These are phyloP conservation scores for Eremobia ochroleuca DNA, from an alignment of 2,888 invertebrate genomes.

Conservation along the genomic window DNA sequence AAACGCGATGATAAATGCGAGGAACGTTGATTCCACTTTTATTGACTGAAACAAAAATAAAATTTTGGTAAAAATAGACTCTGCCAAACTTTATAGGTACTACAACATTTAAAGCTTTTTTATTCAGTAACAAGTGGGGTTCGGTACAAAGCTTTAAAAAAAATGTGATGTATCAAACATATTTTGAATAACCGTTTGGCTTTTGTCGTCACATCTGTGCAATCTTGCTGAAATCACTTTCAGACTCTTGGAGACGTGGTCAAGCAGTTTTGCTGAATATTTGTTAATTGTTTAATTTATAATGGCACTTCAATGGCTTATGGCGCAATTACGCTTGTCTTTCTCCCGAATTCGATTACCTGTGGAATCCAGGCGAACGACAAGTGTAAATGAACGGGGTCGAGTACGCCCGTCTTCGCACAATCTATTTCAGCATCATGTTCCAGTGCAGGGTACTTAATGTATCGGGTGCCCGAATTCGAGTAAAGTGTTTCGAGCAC, in stretches of 20 bases:
- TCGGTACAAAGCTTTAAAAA: background rate
- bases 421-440: too few relatives aligned
- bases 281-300: background rate
- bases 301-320: background rate
- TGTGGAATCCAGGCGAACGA: too few relatives aligned
- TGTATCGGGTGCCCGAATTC: too few relatives aligned
- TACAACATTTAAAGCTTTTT: background rate
- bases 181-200: background rate
- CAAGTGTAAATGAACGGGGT: too few relatives aligned
- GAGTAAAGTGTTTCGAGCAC: too few relatives aligned
- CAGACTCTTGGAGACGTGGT: background rate
- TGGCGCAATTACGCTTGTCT: too few relatives aligned
- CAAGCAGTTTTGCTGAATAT: background rate
- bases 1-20: slow-evolving; percentile 92
- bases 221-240: background rate
- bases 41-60: slow-evolving; percentile 90
- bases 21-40: slow-evolving; percentile 93
- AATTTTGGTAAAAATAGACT: slow-evolving; percentile 13
- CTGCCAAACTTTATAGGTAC: background rate
- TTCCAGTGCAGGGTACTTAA: too few relatives aligned
- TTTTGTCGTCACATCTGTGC: background rate
- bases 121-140: background rate
- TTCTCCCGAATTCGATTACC: too few relatives aligned
- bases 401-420: too few relatives aligned
- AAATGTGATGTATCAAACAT: background rate